Evolutionary conservation across 2,797 vertebrate species (phyloP), one percentile per base, ranked within the genome.

Genomic region (Mus minutoides): DNA sequence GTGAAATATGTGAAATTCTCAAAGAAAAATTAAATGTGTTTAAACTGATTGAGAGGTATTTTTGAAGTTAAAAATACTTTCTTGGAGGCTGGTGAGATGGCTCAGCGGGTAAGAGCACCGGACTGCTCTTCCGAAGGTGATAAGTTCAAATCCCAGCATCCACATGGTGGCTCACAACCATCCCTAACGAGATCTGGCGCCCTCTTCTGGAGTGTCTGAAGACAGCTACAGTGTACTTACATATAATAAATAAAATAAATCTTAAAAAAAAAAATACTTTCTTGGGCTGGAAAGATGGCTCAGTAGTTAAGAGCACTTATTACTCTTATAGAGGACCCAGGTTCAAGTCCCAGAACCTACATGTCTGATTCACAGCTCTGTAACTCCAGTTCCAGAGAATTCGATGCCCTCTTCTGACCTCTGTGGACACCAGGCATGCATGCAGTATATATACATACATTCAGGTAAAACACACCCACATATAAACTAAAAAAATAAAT

Each of bases 21-120:
- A 7, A 58, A 60, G 3, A 79, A 78, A 79, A 34, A 46, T 26
- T 75, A 19, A 60, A 64, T 62, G 60, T 77, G 71, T 62, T 80
- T 88, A 83, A 84, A 52, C 17, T 83, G 54, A 95, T 64, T n/a
- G 24, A 7, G 11, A 26, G n/a, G 1, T 77, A 89, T 43, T 96
- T 95, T 34, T 86, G 84, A 92, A 93, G 52, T 78, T 91, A 91
- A 90, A 96, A 91, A 64, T 71, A 73, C 71, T 78, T 67, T 67
- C 17, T 46, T 13, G 31, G n/a, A n/a, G 64, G 62, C 21, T 86
- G 62, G 64, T 64, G 26, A 69, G 34, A 54, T 71, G 64, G 49
- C 14, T 71, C 49, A 71, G 14, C 1, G 8, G 31, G 69, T 37
- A 52, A 69, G 46, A n/a, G 31, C 13, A 86, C n/a, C n/a, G n/a